Evolutionary conservation across 2,113 vertebrate genomes (phyloP).

Genomic region (Catharus minimus): DNA sequence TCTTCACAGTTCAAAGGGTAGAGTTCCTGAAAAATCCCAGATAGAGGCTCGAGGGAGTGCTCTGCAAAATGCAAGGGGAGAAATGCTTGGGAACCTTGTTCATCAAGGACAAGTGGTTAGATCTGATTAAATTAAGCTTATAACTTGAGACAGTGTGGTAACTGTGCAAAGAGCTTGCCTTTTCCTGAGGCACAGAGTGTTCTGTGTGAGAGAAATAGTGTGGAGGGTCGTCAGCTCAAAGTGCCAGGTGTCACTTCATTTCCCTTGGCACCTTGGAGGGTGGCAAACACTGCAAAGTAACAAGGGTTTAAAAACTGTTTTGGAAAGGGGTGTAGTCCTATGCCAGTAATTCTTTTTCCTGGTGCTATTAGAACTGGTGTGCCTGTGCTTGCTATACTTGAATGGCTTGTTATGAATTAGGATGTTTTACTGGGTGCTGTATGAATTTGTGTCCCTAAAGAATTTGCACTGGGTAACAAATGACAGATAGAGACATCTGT

Average conservation of each 20-base stretch:
- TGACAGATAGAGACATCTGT: neutral
- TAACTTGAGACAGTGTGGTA: neutral
- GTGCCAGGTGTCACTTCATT: neutral
- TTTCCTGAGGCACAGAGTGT: slow-evolving; percentile 41
- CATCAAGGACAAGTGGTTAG: neutral
- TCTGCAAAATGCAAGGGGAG: neutral
- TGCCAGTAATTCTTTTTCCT: neutral
- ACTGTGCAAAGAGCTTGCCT: neutral
- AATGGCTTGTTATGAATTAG: neutral
- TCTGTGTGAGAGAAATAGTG: neutral
- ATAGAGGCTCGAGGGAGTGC: rapidly evolving
- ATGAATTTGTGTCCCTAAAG: neutral
- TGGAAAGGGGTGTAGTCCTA: neutral
- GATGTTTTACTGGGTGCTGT: neutral
- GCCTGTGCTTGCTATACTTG: neutral
- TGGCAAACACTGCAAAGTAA: neutral
- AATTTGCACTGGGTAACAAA: neutral
- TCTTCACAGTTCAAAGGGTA: neutral
- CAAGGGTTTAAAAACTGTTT: neutral
- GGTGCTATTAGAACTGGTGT: neutral
- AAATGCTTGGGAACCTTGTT: neutral
- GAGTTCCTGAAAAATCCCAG: neutral
- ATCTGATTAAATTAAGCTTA: neutral
- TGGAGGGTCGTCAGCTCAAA: neutral
- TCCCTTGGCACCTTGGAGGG: neutral